A percentile compares a stretch with the other conserved stretches of the same genome.
phyloP scores from a whole-genome alignment of 2,113 vertebrate genomes.

The Anarrhichthys ocellatus region DNA sequence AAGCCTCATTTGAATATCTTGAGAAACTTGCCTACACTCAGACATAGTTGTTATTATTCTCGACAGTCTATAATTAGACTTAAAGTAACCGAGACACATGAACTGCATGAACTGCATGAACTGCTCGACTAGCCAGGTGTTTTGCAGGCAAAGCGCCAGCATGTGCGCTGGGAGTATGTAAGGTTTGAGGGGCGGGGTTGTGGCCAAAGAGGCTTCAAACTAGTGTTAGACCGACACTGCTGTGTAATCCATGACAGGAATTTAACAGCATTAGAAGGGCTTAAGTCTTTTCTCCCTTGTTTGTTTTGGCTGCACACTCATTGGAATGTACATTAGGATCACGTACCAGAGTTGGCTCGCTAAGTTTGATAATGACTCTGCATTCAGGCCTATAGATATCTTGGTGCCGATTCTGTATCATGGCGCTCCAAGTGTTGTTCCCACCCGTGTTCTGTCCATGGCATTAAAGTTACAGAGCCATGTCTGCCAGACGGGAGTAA shows the following conservation, averaged over 20 bases:
- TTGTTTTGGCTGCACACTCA: slow-evolving; percentile 59
- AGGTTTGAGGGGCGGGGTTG: not conserved
- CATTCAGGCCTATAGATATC: slow-evolving; percentile 21
- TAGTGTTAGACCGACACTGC: slow-evolving; percentile 21
- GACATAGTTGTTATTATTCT: slow-evolving; percentile 9
- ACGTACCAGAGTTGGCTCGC: slow-evolving; percentile 29
- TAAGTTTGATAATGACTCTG: slow-evolving; percentile 54
- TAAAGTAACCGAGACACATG: slow-evolving; percentile 20
- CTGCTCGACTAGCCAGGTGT: slow-evolving; percentile 21
- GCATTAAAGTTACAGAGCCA: not conserved
- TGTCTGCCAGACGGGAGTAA: not conserved
- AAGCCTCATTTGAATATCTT: slow-evolving; percentile 29
- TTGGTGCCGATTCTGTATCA: not conserved
- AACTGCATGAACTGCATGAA: slow-evolving; percentile 23
- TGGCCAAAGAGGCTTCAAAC: not conserved
- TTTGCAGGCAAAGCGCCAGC: slow-evolving; percentile 17
- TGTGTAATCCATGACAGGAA: slow-evolving; percentile 48
- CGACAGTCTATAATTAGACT: slow-evolving; percentile 31
- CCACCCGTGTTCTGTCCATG: not conserved
- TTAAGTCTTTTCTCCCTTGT: slow-evolving; percentile 35
- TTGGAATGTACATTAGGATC: slow-evolving; percentile 44
- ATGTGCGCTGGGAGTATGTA: slow-evolving; percentile 8
- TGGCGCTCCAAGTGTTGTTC: not conserved
- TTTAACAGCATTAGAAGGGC: slow-evolving; percentile 41
- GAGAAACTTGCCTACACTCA: not conserved